phyloP scores from a whole-genome alignment of 2,113 vertebrate genomes.

The Melanerpes aurifrons region DNA sequence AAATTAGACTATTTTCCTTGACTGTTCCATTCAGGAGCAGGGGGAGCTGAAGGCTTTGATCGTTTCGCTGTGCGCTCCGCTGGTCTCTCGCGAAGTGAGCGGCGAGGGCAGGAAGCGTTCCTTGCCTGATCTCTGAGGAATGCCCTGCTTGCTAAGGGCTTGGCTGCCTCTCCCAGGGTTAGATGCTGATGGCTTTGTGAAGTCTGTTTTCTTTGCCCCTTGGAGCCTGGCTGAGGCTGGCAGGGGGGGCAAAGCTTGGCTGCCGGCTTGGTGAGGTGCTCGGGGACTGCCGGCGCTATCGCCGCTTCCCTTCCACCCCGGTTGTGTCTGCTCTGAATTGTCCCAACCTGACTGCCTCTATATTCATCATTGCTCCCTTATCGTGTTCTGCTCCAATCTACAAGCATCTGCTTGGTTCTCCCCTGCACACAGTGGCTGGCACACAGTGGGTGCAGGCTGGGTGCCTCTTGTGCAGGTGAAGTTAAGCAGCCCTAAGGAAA shows the following conservation, averaged over 20 bases:
- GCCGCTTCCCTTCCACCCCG: constrained; percentile 11
- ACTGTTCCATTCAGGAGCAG: constrained; percentile 23
- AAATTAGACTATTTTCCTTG: constrained; percentile 61
- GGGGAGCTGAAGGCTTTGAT: not conserved
- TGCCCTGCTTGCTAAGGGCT: accelerated
- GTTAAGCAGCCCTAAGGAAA: too few species aligned
- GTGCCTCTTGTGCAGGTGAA: constrained; percentile 8
- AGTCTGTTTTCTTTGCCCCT: constrained; percentile 50
- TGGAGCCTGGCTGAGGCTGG: not conserved
- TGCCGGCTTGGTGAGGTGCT: not conserved
- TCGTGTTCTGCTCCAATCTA: constrained; percentile 22
- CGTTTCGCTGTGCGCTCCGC: accelerated
- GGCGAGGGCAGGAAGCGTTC: not conserved
- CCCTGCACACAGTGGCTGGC: not conserved
- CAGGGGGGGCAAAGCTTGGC: not conserved
- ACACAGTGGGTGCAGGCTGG: not conserved
- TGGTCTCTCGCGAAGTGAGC: not conserved
- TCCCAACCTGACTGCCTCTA: constrained; percentile 3
- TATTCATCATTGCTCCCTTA: constrained; percentile 34
- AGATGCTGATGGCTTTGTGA: not conserved
- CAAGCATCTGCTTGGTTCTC: constrained; percentile 33
- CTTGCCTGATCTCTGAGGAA: not conserved
- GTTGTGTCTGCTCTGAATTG: constrained; percentile 40
- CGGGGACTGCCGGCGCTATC: not conserved
- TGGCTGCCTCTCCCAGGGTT: not conserved